Evolutionary conservation across 2,888 invertebrate genomes (phyloP).

Genomic region (Uloborus plumipes): DNA sequence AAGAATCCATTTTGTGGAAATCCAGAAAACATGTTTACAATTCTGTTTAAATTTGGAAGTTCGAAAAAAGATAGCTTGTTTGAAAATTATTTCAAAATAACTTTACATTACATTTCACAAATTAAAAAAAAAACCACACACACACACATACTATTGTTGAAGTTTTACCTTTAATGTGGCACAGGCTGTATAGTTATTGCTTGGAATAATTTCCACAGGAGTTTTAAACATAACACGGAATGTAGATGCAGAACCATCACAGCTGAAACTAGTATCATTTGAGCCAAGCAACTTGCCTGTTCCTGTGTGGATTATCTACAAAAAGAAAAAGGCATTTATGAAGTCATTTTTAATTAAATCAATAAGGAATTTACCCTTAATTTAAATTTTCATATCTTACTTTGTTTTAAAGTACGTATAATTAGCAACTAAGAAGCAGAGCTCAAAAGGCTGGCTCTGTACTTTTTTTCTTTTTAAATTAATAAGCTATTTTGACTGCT

Average conservation of each 20-base stretch:
- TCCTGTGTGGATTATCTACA: slow-evolving; percentile 80
- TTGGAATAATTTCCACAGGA: slow-evolving; percentile 84
- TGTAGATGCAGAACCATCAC: slow-evolving; percentile 83
- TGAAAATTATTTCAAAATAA: not conserved
- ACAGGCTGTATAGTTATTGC: slow-evolving; percentile 84
- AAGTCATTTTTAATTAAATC: too few relatives aligned
- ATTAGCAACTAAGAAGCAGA: too few relatives aligned
- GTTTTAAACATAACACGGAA: slow-evolving; percentile 87
- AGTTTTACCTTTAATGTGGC: slow-evolving; percentile 80
- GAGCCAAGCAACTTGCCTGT: slow-evolving; percentile 82
- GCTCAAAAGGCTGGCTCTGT: too few relatives aligned
- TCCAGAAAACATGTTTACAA: too few relatives aligned
- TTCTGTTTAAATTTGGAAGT: not conserved
- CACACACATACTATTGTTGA: not conserved
- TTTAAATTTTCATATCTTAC: too few relatives aligned
- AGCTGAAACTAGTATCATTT: slow-evolving; percentile 82
- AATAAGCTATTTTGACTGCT: too few relatives aligned
- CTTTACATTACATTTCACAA: not conserved
- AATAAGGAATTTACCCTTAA: too few relatives aligned
- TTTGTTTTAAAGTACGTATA: too few relatives aligned
- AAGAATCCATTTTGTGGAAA: too few relatives aligned
- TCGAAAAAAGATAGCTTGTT: not conserved
- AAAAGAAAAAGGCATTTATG: not conserved
- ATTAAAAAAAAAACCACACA: not conserved
- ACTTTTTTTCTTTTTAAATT: too few relatives aligned